Percentiles rank a stretch among this genome's conserved stretches.
Conservation (phyloP, 1,140 invertebrate genomes). For the Drosophila tani region DNA sequence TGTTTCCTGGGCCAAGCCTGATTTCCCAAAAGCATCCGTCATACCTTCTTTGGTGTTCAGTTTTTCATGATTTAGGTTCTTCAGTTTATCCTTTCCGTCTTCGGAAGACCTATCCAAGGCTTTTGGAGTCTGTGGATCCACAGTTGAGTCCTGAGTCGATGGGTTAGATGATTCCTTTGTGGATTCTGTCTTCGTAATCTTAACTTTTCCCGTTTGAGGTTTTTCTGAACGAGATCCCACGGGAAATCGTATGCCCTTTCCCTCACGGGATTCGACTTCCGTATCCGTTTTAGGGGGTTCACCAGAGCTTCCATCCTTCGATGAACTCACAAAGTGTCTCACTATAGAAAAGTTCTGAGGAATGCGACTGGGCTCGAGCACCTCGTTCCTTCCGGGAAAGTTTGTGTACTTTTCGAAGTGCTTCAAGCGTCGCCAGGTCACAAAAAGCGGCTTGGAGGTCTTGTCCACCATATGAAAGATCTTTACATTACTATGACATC, state of each 20-base stretch:
- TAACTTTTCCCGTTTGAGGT: neutral
- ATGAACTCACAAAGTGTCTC: neutral
- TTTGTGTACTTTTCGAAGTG: neutral
- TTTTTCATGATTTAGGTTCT: neutral
- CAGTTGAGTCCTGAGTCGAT: neutral
- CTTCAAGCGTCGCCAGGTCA: neutral
- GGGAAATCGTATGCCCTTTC: slow-evolving; percentile 23
- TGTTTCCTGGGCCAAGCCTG: neutral
- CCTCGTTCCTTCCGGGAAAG: neutral
- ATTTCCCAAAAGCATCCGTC: neutral
- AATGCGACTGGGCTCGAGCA: slow-evolving; percentile 16
- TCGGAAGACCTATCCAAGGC: neutral
- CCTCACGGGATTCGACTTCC: neutral
- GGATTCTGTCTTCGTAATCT: neutral
- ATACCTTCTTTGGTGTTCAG: neutral
- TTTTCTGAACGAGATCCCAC: neutral
- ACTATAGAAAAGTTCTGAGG: neutral
- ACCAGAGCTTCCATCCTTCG: neutral
- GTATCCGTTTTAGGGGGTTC: neutral
- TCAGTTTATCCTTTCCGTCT: neutral
- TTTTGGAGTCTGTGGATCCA: neutral
- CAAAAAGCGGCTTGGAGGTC: neutral
- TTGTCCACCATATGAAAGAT: neutral
- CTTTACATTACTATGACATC: neutral
- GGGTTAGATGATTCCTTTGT: neutral